phyloP scores from a whole-genome alignment of 2,888 invertebrate genomes.

The Conistra vaccinii region DNA sequence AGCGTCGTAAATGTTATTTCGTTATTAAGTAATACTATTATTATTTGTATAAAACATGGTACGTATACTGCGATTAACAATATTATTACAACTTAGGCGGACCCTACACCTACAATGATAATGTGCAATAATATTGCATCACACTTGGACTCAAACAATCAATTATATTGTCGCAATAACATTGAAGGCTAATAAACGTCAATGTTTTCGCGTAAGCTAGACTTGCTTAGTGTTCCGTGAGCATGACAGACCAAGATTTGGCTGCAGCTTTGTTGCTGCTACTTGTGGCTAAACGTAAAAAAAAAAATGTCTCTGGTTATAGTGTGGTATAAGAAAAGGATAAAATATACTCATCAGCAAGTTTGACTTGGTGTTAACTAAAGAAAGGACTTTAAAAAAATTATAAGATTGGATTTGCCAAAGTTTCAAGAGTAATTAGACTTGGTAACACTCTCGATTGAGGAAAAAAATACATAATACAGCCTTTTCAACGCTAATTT shows the following conservation, averaged over 20 bases:
- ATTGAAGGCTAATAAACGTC: background rate
- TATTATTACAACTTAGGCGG: background rate
- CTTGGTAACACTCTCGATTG: background rate
- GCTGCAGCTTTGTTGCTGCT: background rate
- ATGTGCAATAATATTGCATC: background rate
- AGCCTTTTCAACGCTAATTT: background rate
- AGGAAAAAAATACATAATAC: too few relatives aligned
- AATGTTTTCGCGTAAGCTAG: background rate
- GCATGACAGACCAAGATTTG: background rate
- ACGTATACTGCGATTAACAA: background rate
- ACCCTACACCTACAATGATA: background rate
- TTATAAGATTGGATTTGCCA: too few relatives aligned
- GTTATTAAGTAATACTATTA: background rate
- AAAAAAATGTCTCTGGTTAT: background rate
- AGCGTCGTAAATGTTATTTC: conserved; percentile 1
- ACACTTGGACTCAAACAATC: background rate
- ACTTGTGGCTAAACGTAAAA: background rate
- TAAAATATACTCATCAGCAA: background rate
- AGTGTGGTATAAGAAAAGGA: background rate
- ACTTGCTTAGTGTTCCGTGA: too few relatives aligned
- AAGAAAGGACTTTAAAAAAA: background rate
- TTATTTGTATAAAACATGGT: background rate
- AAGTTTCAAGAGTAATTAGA: background rate
- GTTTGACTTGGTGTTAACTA: background rate
- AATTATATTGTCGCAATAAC: background rate